These are phyloP conservation scores for Cosmorhoe ocellata DNA, from an alignment of 2,888 invertebrate genomes.

Conservation along the genomic window DNA sequence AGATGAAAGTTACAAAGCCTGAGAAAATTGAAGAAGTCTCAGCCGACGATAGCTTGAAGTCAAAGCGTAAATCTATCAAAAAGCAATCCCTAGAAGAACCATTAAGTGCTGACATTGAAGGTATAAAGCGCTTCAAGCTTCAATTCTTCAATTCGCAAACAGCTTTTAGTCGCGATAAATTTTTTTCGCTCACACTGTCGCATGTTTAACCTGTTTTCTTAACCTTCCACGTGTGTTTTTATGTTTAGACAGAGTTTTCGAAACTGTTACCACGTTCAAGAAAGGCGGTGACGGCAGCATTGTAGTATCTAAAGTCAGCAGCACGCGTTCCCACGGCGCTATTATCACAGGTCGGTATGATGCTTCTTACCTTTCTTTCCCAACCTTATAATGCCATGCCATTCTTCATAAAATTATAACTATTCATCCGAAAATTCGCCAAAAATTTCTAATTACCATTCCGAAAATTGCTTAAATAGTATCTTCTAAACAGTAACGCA, in stretches of 20 bases:
- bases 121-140: constrained; percentile 73
- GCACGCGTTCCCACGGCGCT: constrained; percentile 84
- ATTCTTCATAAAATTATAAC: constrained; percentile 25
- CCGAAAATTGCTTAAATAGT: constrained; percentile 43
- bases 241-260: constrained; percentile 81
- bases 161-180: constrained; percentile 67
- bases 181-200: constrained; percentile 63
- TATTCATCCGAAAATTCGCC: constrained; percentile 21
- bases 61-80: constrained; percentile 73
- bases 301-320: constrained; percentile 82
- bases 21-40: constrained; percentile 64
- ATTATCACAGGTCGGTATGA: constrained; percentile 84
- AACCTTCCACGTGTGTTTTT: constrained; percentile 77
- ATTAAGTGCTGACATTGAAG: constrained; percentile 78
- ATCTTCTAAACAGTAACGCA: constrained; percentile 43
- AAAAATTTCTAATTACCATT: too few relatives aligned
- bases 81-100: constrained; percentile 71
- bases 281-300: constrained; percentile 73
- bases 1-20: constrained; percentile 60
- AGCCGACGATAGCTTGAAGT: constrained; percentile 60
- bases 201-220: constrained; percentile 77
- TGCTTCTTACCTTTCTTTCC: constrained; percentile 64
- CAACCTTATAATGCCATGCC: constrained; percentile 40
- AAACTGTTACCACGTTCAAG: constrained; percentile 81
- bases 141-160: constrained; percentile 62